Evolutionary conservation across 2,888 invertebrate genomes (phyloP), one percentile per base, ranked within the genome.

Genomic region (Dexiosoma caninum): DNA sequence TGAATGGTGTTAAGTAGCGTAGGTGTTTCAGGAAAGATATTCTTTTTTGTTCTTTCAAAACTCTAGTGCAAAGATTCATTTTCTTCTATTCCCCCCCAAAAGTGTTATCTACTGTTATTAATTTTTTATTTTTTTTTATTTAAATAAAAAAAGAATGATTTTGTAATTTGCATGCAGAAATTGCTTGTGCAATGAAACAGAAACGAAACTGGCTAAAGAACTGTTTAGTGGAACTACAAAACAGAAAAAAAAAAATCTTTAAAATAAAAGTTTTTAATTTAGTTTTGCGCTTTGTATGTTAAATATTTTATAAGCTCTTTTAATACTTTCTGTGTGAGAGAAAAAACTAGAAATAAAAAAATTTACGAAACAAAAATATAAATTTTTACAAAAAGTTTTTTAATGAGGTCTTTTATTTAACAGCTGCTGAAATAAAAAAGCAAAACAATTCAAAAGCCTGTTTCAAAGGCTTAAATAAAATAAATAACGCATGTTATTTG

Each of bases 261-360:
- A 76, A 76, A 79, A 71, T 76, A 40, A 19, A 76, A 72, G 62
- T 76, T 76, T 80, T 76, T 76, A 76, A 76, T 72, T 76, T 72
- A 60, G 60, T 80, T 80, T 76, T 60, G 46, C 53, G 53, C 49
- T 76, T 40, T 72, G 67, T 59, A 59, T 70, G 75, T 70, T 79
- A 62, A 70, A 64, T 74, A 62, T 79, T 79, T 74, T 74, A 64
- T 74, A 79, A 75, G 79, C 64, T 51, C 21, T 79, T 67, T 67
- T 70, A 79, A 70, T 75, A 70, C 59, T 42, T 64, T 70, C 30
- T 44, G 70, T 70, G 62, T 46, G 46, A 69, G n/a, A n/a, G n/a
- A 60, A 51, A 27, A 46, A 19, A 57, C 35, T 16, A 59, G 21
- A 44, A 35, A n/a, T 21, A 74, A 62, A 51, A 55, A 14, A n/a